Evolutionary conservation across 2,797 vertebrate genomes (phyloP).

Genomic region (Muscicapa comitata): DNA sequence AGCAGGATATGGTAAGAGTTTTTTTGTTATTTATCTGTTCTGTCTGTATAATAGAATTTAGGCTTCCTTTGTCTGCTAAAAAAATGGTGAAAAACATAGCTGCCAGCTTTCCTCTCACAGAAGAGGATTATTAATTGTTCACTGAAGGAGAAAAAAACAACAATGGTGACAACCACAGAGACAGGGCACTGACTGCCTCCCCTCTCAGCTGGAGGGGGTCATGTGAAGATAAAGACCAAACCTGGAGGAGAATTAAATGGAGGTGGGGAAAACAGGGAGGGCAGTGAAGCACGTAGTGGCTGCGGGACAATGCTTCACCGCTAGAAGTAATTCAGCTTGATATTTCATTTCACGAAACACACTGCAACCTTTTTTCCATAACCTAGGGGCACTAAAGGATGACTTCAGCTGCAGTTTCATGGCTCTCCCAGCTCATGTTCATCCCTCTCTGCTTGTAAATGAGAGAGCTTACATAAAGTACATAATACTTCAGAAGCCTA

Average conservation of each 20-base stretch:
- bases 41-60: not conserved
- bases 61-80: not conserved
- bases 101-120: conserved; percentile 18
- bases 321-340: conserved; percentile 57
- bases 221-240: conserved; percentile 50
- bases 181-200: conserved; percentile 44
- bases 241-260: conserved; percentile 50
- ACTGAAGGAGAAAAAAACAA: conserved; percentile 48
- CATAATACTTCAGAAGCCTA: not conserved
- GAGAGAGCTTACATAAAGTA: not conserved
- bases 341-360: conserved; percentile 49
- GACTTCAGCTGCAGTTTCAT: not conserved
- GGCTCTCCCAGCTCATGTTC: not conserved
- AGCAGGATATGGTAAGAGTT: not conserved
- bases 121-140: conserved; percentile 44
- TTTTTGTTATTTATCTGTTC: not conserved
- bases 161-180: conserved; percentile 52
- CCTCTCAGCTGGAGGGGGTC: conserved; percentile 44
- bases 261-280: conserved; percentile 10
- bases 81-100: conserved; percentile 6
- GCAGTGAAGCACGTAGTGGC: not conserved
- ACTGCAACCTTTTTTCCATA: conserved; percentile 6
- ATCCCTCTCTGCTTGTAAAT: not conserved
- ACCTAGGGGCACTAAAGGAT: not conserved
- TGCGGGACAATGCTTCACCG: not conserved